A percentile compares a stretch with the other conserved stretches of the same genome.
phyloP scores from a whole-genome alignment of 2,888 invertebrate genomes.

The Agrotis exclamationis region DNA sequence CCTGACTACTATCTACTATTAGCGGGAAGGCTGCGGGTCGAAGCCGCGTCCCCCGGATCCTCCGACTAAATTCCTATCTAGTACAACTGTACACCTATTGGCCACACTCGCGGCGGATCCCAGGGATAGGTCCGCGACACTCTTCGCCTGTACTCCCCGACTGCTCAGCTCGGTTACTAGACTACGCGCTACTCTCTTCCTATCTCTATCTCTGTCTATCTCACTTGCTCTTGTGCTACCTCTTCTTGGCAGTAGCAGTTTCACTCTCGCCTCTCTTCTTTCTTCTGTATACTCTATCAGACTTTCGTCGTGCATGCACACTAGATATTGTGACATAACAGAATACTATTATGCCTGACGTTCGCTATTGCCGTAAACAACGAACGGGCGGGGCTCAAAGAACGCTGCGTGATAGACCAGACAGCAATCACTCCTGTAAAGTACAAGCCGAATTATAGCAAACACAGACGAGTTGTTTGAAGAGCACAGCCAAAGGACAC shows the following conservation, averaged over 20 bases:
- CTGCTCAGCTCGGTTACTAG: constrained; percentile 88
- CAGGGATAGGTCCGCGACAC: constrained; percentile 83
- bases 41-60: constrained; percentile 87
- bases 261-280: constrained; percentile 88
- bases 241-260: constrained; percentile 89
- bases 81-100: constrained; percentile 67
- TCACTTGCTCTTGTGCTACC: constrained; percentile 89
- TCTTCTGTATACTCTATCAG: constrained; percentile 89
- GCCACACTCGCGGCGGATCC: constrained; percentile 78
- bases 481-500: constrained; percentile 84
- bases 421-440: constrained; percentile 80
- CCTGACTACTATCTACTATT: constrained; percentile 87
- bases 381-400: constrained; percentile 81
- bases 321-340: constrained; percentile 91
- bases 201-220: constrained; percentile 89
- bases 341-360: constrained; percentile 87
- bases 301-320: constrained; percentile 91
- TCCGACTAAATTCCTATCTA: constrained; percentile 74
- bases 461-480: constrained; percentile 81
- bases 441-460: constrained; percentile 78
- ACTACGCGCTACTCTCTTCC: constrained; percentile 88
- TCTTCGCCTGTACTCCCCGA: constrained; percentile 85
- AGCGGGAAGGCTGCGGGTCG: constrained; percentile 86
- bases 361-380: constrained; percentile 86
- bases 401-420: constrained; percentile 84